Percentiles rank a stretch among this genome's conserved stretches.
Evolutionary conservation across 2,113 vertebrate genomes (phyloP).

Genomic region (Onychostoma macrolepis): DNA sequence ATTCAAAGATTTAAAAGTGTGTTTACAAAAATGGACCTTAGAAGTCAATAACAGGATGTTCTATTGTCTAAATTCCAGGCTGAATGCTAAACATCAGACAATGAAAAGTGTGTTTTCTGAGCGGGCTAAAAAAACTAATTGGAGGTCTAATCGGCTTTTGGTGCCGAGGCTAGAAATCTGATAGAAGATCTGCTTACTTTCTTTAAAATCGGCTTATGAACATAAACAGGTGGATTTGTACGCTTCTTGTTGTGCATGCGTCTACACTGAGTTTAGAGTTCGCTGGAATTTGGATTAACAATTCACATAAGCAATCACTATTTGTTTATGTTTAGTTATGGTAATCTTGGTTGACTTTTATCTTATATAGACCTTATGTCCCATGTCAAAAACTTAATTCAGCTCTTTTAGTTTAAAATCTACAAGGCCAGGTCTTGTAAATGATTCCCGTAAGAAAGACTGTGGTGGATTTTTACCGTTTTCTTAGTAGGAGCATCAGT

Average conservation of each 20-base stretch:
- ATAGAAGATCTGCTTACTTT: constrained; percentile 50
- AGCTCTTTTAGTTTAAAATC: background rate
- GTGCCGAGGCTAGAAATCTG: constrained; percentile 1
- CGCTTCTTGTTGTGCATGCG: constrained; percentile 53
- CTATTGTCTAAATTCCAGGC: background rate
- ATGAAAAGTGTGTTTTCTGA: constrained; percentile 41
- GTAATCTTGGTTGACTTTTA: background rate
- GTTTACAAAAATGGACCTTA: background rate
- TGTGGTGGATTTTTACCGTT: background rate
- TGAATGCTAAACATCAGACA: constrained; percentile 2
- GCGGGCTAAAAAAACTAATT: constrained; percentile 51
- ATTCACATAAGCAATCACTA: background rate
- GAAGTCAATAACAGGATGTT: background rate
- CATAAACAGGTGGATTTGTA: constrained; percentile 55
- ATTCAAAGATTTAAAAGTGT: background rate
- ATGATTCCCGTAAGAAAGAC: background rate
- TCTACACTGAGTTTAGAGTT: constrained; percentile 47
- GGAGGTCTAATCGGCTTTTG: constrained; percentile 59
- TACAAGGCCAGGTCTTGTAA: background rate
- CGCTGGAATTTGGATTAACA: constrained; percentile 24
- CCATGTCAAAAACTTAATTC: background rate
- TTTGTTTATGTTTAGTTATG: background rate
- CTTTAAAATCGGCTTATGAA: constrained; percentile 63
- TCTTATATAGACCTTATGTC: background rate
- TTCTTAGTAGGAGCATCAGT: constrained; percentile 43